Conservation (phyloP, 1,140 invertebrate genomes). For the Atta colombica region DNA sequence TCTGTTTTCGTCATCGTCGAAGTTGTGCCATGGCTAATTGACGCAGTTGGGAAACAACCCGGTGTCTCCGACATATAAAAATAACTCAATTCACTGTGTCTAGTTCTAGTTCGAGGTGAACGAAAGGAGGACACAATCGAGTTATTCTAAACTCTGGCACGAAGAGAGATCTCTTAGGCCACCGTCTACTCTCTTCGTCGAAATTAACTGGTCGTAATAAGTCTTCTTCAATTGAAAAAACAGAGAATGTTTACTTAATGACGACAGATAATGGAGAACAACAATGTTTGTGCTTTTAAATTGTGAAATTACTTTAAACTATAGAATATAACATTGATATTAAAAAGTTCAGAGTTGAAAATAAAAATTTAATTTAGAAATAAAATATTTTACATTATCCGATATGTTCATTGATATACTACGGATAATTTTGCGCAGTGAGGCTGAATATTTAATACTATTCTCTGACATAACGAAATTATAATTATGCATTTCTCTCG, state of each 20-base stretch:
- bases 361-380: constrained; percentile 1
- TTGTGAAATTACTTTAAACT: constrained; percentile 6
- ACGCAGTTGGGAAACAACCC: constrained; percentile 27
- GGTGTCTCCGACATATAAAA: constrained; percentile 43
- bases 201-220: constrained; percentile 39
- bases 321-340: background rate
- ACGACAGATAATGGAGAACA: too few species aligned
- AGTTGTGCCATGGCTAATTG: constrained; percentile 34
- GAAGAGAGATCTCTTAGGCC: constrained; percentile 13
- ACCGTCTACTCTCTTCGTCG: constrained; percentile 2
- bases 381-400: constrained; percentile 27
- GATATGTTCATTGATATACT: background rate
- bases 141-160: constrained; percentile 54
- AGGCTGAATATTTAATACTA: constrained; percentile 49
- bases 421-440: background rate
- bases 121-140: constrained; percentile 54
- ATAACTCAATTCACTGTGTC: constrained; percentile 51
- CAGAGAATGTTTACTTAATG: background rate
- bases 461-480: constrained; percentile 15
- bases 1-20: constrained; percentile 30
- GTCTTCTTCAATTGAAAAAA: constrained; percentile 16
- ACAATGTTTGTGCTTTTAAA: background rate
- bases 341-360: background rate
- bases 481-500: constrained; percentile 24
- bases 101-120: constrained; percentile 61